phyloP scores from a whole-genome alignment of 2,888 invertebrate species.

The Tiliacea aurago region DNA sequence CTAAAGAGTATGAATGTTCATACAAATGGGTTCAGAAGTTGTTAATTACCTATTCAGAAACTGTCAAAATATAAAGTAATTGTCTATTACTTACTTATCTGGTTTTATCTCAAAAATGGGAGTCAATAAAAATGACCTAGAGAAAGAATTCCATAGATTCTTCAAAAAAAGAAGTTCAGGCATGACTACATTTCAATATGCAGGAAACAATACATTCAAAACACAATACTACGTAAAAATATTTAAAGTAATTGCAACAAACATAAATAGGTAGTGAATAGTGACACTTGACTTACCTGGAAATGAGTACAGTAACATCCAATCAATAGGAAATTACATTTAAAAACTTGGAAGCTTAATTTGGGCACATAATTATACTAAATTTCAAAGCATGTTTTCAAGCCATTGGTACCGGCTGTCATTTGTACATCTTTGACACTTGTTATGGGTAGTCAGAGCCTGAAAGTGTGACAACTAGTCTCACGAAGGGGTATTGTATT shows the following conservation, averaged over 20 bases:
- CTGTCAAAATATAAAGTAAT: too few species aligned
- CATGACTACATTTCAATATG: conserved; percentile 9
- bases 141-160: neutral
- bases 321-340: conserved; percentile 28
- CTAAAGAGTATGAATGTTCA: neutral
- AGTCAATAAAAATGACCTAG: neutral
- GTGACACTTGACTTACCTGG: conserved; percentile 58
- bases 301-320: conserved; percentile 32
- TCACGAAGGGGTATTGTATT: neutral
- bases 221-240: conserved; percentile 6
- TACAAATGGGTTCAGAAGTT: too few species aligned
- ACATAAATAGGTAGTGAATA: conserved; percentile 2
- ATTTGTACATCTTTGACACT: neutral
- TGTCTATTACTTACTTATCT: neutral
- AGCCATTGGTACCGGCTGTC: neutral
- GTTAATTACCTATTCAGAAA: neutral
- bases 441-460: neutral
- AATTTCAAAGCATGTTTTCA: neutral
- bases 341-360: neutral
- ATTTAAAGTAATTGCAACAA: neutral
- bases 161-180: neutral
- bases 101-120: neutral
- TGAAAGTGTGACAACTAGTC: neutral
- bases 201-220: conserved; percentile 5
- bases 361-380: neutral